Conservation (phyloP, 1,140 invertebrate genomes). For the Ips typographus region DNA sequence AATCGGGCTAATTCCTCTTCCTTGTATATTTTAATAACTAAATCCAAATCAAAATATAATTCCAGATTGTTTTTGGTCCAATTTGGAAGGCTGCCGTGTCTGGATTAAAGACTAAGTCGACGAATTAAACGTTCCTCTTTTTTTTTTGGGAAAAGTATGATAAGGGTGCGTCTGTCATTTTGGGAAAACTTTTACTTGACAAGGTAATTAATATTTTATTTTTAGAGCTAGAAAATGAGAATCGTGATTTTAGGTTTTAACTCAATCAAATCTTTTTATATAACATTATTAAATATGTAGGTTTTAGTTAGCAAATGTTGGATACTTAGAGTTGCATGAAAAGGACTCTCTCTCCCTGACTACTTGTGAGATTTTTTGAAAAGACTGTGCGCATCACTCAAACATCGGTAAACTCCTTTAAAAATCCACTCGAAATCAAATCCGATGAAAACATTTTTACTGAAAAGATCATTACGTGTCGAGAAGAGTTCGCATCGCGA, state of each 20-base stretch:
- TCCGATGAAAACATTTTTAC: constrained; percentile 34
- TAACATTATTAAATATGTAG: too few relatives aligned
- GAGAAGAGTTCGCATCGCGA: constrained; percentile 16
- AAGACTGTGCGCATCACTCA: not conserved
- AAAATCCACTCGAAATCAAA: constrained; percentile 9
- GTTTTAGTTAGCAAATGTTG: too few relatives aligned
- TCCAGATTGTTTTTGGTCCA: constrained; percentile 39
- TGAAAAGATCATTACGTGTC: constrained; percentile 38
- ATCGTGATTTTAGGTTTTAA: not conserved
- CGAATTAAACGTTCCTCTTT: constrained; percentile 22
- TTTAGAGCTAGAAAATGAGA: not conserved
- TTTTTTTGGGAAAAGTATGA: constrained; percentile 29
- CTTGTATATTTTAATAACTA: constrained; percentile 51
- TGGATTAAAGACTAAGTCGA: constrained; percentile 31
- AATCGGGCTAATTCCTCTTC: constrained; percentile 48
- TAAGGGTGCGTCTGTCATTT: constrained; percentile 21
- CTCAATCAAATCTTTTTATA: too few relatives aligned
- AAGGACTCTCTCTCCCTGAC: too few relatives aligned
- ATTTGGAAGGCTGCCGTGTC: constrained; percentile 26
- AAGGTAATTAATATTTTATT: not conserved
- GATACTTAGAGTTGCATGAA: too few relatives aligned
- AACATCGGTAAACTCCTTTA: not conserved
- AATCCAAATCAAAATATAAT: constrained; percentile 52
- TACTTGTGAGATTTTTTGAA: too few relatives aligned
- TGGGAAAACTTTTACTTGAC: not conserved